Percentiles rank a stretch among this genome's conserved stretches.
Conservation (phyloP, 1,140 invertebrate genomes). For the Drosophila azteca region DNA sequence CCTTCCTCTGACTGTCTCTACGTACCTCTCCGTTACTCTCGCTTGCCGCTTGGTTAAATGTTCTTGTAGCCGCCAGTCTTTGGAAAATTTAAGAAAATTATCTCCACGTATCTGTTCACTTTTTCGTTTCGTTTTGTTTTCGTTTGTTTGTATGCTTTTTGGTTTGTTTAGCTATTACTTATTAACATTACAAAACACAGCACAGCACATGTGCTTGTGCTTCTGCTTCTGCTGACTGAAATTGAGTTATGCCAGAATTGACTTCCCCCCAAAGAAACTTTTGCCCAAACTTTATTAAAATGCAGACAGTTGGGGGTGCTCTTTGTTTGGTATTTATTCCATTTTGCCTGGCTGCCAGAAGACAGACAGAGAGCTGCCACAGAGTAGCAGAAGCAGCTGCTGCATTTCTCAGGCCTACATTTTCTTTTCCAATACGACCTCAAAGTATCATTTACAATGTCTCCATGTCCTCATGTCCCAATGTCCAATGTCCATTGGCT, state of each 20-base stretch:
- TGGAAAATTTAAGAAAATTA: slow-evolving; percentile 72
- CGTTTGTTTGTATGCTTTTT: slow-evolving; percentile 14
- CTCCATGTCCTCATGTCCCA: too few relatives aligned
- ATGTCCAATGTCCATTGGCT: neutral
- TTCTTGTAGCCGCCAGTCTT: slow-evolving; percentile 10
- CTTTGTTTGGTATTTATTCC: slow-evolving; percentile 43
- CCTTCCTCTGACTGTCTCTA: too few relatives aligned
- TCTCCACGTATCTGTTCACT: slow-evolving; percentile 47
- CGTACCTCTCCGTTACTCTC: too few relatives aligned
- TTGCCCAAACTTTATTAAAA: slow-evolving; percentile 55
- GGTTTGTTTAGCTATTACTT: slow-evolving; percentile 44
- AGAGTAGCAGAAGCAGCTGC: too few relatives aligned
- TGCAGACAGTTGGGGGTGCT: slow-evolving; percentile 54
- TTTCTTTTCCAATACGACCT: slow-evolving; percentile 1
- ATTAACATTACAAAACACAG: slow-evolving; percentile 75
- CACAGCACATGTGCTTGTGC: too few relatives aligned
- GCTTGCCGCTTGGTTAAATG: too few relatives aligned
- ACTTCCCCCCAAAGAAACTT: slow-evolving; percentile 37
- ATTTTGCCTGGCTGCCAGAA: slow-evolving; percentile 28
- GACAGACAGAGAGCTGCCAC: too few relatives aligned
- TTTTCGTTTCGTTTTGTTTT: slow-evolving; percentile 21
- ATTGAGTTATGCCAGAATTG: slow-evolving; percentile 72
- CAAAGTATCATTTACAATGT: slow-evolving; percentile 52
- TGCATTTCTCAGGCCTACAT: slow-evolving; percentile 71
- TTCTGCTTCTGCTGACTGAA: slow-evolving; percentile 48